Conservation (phyloP, 2,797 vertebrate species). For the Enteromius thamalakanensis region DNA sequence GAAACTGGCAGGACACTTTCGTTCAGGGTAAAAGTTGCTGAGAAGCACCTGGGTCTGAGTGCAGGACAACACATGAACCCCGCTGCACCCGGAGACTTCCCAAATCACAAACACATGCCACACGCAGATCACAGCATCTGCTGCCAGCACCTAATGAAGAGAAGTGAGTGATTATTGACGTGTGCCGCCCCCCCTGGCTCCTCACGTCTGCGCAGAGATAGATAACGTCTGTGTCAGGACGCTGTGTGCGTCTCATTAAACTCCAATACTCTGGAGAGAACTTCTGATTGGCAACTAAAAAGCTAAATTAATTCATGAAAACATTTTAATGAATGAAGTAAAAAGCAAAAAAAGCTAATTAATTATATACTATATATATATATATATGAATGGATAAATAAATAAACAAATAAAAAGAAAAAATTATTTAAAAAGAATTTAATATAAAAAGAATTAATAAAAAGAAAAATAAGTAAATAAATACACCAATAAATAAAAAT, state of each 20-base stretch:
- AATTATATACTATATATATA: too few relatives aligned
- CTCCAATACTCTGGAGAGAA: constrained; percentile 32
- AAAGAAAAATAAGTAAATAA: neutral
- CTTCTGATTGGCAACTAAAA: neutral
- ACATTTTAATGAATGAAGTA: neutral
- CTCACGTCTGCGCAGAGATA: constrained; percentile 47
- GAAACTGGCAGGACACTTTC: constrained; percentile 42
- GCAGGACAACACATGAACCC: constrained; percentile 49
- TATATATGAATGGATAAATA: neutral
- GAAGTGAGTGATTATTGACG: constrained; percentile 62
- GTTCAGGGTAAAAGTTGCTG: constrained; percentile 32
- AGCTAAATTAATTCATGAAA: neutral
- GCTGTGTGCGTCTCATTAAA: constrained; percentile 20
- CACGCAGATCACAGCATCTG: constrained; percentile 52
- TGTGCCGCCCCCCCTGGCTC: constrained; percentile 44
- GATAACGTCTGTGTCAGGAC: constrained; percentile 17
- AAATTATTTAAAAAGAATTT: neutral
- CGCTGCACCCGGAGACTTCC: constrained; percentile 38
- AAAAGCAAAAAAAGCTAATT: too few relatives aligned
- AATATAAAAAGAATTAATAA: too few relatives aligned
- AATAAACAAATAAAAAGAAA: neutral
- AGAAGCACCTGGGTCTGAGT: constrained; percentile 57
- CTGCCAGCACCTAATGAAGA: constrained; percentile 55
- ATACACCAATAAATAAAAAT: too few relatives aligned
- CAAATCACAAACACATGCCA: constrained; percentile 63